Percentiles rank a stretch among this genome's conserved stretches.
phyloP scores from a whole-genome alignment of 2,113 vertebrate genomes.

The Platycercus adscitus region DNA sequence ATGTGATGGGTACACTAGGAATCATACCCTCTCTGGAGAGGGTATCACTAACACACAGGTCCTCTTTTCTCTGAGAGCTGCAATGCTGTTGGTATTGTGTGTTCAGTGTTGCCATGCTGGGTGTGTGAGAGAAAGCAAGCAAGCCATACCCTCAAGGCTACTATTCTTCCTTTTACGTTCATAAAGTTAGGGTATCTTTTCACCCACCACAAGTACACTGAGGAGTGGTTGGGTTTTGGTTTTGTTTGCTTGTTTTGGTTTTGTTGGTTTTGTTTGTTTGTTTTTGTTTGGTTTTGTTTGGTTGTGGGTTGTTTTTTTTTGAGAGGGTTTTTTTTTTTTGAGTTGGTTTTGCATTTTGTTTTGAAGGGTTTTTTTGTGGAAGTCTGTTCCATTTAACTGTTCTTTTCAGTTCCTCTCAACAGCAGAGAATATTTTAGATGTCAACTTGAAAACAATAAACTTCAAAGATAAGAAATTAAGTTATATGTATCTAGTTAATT shows the following conservation, averaged over 20 bases:
- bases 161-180: neutral
- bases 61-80: neutral
- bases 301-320: neutral
- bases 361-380: neutral
- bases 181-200: neutral
- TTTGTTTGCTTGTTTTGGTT: neutral
- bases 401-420: neutral
- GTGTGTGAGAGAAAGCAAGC: neutral
- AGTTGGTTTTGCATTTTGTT: neutral
- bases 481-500: neutral
- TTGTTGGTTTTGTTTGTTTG: neutral
- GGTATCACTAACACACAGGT: neutral
- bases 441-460: neutral
- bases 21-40: neutral
- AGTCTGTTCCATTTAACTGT: neutral
- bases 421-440: neutral
- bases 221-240: neutral
- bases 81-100: neutral
- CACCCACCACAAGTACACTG: neutral
- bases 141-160: neutral
- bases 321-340: no score
- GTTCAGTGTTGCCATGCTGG: neutral
- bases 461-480: slow-evolving; percentile 5
- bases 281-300: neutral
- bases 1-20: neutral